phyloP scores from a whole-genome alignment of 2,888 invertebrate species.

The Oxytorus armatus region DNA sequence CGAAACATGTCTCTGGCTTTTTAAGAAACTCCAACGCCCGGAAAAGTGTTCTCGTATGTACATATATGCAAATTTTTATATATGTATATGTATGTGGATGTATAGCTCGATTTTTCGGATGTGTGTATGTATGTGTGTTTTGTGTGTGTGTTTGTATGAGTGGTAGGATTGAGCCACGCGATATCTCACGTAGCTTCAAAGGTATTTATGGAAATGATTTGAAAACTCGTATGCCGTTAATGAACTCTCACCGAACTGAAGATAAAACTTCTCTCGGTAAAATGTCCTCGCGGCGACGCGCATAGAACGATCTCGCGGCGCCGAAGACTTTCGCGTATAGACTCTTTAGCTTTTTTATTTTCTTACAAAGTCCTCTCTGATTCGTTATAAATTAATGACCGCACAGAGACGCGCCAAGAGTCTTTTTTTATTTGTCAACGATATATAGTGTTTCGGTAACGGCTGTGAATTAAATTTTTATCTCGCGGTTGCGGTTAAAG shows the following conservation, averaged over 20 bases:
- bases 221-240: constrained; percentile 66
- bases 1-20: constrained; percentile 39
- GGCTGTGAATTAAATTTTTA: constrained; percentile 27
- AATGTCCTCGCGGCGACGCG: constrained; percentile 22
- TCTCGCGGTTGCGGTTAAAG: constrained; percentile 4
- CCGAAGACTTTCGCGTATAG: constrained; percentile 25
- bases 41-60: constrained; percentile 50
- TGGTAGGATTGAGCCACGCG: constrained; percentile 53
- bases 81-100: constrained; percentile 12
- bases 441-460: constrained; percentile 7
- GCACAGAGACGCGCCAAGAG: neutral
- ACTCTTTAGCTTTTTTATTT: neutral
- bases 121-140: constrained; percentile 33
- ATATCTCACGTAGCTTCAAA: constrained; percentile 68
- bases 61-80: constrained; percentile 11
- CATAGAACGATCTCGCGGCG: constrained; percentile 21
- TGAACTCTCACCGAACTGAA: constrained; percentile 24
- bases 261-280: neutral
- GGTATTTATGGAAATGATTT: constrained; percentile 76
- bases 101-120: neutral
- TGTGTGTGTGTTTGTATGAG: constrained; percentile 39
- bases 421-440: constrained; percentile 31
- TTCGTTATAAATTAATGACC: neutral
- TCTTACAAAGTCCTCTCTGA: neutral
- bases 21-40: constrained; percentile 62